Evolutionary conservation across 2,113 vertebrate species (phyloP).

Genomic region (Crotalus tigris): DNA sequence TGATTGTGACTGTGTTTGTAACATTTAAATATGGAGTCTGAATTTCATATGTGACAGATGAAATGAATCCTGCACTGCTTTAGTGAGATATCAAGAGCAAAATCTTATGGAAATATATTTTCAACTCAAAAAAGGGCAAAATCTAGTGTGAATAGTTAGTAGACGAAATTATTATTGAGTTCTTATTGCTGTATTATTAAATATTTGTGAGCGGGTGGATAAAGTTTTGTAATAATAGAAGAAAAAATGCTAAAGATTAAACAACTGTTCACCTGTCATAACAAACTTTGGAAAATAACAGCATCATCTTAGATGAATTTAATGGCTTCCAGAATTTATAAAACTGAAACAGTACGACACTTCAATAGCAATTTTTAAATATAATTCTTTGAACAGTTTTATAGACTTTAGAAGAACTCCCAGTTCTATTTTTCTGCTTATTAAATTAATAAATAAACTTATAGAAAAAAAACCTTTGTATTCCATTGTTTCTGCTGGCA

Average conservation of each 20-base stretch:
- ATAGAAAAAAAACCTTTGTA: background rate
- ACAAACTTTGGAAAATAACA: background rate
- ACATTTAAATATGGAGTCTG: slow-evolving; percentile 11
- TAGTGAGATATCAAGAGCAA: background rate
- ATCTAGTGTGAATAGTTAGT: background rate
- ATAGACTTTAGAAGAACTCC: background rate
- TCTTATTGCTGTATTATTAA: background rate
- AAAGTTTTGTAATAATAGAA: background rate
- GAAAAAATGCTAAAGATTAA: background rate
- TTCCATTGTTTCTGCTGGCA: background rate
- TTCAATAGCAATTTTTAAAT: background rate
- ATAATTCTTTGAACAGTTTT: background rate
- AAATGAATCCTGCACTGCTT: background rate
- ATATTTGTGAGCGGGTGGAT: background rate
- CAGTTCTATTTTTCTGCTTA: background rate
- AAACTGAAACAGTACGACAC: background rate
- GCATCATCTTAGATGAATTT: background rate
- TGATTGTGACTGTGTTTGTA: background rate
- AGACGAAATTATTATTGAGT: background rate
- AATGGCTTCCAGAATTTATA: background rate
- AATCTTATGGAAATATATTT: background rate
- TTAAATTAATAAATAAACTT: slow-evolving; percentile 2
- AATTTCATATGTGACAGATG: slow-evolving; percentile 1
- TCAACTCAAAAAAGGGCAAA: slow-evolving; percentile 8
- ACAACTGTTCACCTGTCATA: background rate